Evolutionary conservation across 2,113 vertebrate genomes (phyloP).

Genomic region (Mirza zaza): DNA sequence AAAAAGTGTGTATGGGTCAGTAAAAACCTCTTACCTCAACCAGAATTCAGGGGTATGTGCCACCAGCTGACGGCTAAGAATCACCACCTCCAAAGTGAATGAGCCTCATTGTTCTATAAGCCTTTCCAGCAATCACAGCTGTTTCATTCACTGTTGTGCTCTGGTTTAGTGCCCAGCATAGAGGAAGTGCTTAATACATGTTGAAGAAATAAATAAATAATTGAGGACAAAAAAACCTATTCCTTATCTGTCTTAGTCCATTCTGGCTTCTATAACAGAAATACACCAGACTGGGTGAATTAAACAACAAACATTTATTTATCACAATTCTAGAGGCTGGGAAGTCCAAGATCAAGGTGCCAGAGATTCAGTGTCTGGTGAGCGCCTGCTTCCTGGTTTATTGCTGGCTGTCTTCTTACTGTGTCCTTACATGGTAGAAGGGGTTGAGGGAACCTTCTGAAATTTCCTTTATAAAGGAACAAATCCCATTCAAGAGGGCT

Average conservation of each 20-base stretch:
- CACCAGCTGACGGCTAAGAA: neutral
- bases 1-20: neutral
- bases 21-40: neutral
- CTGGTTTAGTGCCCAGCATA: neutral
- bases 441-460: neutral
- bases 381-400: neutral
- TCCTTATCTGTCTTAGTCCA: neutral
- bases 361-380: too few relatives aligned
- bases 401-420: neutral
- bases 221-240: neutral
- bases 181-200: neutral
- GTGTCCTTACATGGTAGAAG: neutral
- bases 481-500: neutral
- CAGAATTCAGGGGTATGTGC: neutral
- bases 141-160: neutral
- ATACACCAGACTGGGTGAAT: too few relatives aligned
- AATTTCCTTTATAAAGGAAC: neutral
- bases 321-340: neutral
- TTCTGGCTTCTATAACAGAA: neutral
- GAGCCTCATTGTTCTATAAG: neutral
- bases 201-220: neutral
- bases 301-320: neutral
- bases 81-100: neutral
- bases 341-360: neutral
- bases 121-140: neutral